A percentile compares a stretch with the other conserved stretches of the same genome.
Conservation (phyloP, 2,113 vertebrate genomes). For the Elephantulus edwardii region DNA sequence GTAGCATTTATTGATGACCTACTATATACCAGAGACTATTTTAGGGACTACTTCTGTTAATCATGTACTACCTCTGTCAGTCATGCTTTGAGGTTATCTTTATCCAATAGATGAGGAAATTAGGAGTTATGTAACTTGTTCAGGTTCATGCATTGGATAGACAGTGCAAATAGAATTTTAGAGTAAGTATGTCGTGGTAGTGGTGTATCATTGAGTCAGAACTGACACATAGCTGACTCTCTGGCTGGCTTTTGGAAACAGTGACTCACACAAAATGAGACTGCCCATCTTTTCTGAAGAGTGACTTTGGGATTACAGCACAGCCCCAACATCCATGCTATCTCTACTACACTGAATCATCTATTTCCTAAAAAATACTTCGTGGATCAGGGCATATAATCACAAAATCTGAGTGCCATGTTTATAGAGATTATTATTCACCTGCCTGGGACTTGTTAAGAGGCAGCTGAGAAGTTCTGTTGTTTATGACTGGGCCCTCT, state of each 20-base stretch:
- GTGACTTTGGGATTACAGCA: too few species aligned
- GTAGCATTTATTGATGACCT: neutral
- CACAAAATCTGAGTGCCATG: neutral
- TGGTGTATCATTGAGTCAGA: too few species aligned
- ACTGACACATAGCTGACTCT: too few species aligned
- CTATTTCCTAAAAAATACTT: neutral
- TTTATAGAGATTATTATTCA: neutral
- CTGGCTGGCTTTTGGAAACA: too few species aligned
- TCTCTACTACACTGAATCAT: neutral
- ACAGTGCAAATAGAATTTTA: neutral
- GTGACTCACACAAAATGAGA: too few species aligned
- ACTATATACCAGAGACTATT: neutral
- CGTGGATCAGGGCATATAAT: too few species aligned
- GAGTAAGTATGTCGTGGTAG: neutral
- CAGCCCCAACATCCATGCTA: too few species aligned
- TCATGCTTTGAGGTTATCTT: neutral
- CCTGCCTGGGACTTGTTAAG: neutral
- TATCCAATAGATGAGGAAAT: neutral
- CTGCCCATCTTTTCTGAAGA: too few species aligned
- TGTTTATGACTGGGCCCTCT: neutral
- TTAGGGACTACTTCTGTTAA: neutral
- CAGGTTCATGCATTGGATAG: neutral
- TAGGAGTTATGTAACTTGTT: neutral
- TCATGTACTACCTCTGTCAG: neutral
- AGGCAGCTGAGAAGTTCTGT: neutral